Evolutionary conservation across 2,888 invertebrate genomes (phyloP).

Genomic region (Pyralis farinalis): DNA sequence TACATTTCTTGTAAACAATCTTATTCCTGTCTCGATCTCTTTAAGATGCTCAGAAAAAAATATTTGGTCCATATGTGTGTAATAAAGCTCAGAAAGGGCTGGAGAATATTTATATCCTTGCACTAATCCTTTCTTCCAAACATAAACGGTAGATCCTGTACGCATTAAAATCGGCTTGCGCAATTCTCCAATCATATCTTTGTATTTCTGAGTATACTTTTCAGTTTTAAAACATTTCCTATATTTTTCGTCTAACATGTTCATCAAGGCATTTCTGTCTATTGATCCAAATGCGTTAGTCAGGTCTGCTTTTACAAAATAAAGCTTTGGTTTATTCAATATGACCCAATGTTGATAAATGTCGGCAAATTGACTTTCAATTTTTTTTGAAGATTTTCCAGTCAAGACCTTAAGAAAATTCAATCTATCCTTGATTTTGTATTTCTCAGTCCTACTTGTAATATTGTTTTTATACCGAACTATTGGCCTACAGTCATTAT

Average conservation of each 20-base stretch:
- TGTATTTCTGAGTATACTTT: slow-evolving; percentile 49
- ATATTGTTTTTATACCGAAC: slow-evolving; percentile 55
- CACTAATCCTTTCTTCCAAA: slow-evolving; percentile 68
- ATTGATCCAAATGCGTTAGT: slow-evolving; percentile 76
- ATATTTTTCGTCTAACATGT: slow-evolving; percentile 51
- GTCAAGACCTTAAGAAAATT: slow-evolving; percentile 45
- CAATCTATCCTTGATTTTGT: slow-evolving; percentile 56
- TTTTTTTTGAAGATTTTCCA: slow-evolving; percentile 35
- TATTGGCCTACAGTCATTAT: slow-evolving; percentile 60
- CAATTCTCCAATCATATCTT: slow-evolving; percentile 55
- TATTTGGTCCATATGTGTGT: slow-evolving; percentile 54
- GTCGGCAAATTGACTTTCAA: slow-evolving; percentile 45
- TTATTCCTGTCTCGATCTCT: slow-evolving; percentile 31
- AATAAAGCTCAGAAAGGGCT: slow-evolving; percentile 71
- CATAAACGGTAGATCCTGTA: slow-evolving; percentile 65
- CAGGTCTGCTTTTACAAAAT: slow-evolving; percentile 70
- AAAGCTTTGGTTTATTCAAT: slow-evolving; percentile 54
- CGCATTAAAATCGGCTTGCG: slow-evolving; percentile 59
- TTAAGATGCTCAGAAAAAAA: slow-evolving; percentile 47
- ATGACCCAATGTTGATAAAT: slow-evolving; percentile 51
- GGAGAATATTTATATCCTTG: slow-evolving; percentile 76
- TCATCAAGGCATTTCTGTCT: slow-evolving; percentile 48
- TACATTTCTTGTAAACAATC: slow-evolving; percentile 62
- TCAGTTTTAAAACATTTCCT: slow-evolving; percentile 42
- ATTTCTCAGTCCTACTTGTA: slow-evolving; percentile 38